Percentiles rank a stretch among this genome's conserved stretches.
These are phyloP conservation scores for Melanotaenia duboulayi DNA, from an alignment of 2,113 vertebrate genomes.

Conservation along the genomic window DNA sequence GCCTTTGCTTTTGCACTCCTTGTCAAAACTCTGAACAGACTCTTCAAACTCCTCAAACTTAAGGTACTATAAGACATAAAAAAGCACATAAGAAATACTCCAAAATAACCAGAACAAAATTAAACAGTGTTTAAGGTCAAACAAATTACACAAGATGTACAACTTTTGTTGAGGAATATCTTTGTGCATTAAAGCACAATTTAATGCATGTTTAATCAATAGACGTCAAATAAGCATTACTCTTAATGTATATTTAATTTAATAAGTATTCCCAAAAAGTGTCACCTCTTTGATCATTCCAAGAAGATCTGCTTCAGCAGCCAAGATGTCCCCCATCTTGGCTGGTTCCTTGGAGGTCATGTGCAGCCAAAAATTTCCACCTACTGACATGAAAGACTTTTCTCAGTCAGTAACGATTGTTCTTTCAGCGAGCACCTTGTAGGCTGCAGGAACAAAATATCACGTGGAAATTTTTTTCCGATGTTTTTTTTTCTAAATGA, in stretches of 20 bases:
- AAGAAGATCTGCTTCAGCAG: slow-evolving; percentile 90
- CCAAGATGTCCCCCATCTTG: slow-evolving; percentile 90
- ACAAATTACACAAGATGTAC: background rate
- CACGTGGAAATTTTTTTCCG: background rate
- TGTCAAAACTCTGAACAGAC: slow-evolving; percentile 87
- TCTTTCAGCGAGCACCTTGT: background rate
- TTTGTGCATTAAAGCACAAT: too few species aligned
- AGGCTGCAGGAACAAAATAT: background rate
- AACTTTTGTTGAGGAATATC: background rate
- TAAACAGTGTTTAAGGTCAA: fast-evolving
- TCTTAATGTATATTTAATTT: background rate
- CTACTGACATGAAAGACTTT: background rate
- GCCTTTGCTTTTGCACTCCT: slow-evolving; percentile 92
- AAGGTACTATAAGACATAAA: slow-evolving; percentile 85
- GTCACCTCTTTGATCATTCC: slow-evolving; percentile 91
- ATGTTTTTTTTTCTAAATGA: too few species aligned
- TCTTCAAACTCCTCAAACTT: slow-evolving; percentile 92
- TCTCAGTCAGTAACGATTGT: slow-evolving; percentile 8
- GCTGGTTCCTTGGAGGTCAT: slow-evolving; percentile 64
- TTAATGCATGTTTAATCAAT: too few species aligned
- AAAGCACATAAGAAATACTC: background rate
- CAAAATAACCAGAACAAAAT: background rate
- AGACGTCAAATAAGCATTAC: background rate
- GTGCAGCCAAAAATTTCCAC: slow-evolving; percentile 24
- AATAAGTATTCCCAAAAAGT: background rate